Percentiles rank a stretch among this genome's conserved stretches.
Conservation (phyloP, 2,797 vertebrate genomes). For the Furcifer pardalis region DNA sequence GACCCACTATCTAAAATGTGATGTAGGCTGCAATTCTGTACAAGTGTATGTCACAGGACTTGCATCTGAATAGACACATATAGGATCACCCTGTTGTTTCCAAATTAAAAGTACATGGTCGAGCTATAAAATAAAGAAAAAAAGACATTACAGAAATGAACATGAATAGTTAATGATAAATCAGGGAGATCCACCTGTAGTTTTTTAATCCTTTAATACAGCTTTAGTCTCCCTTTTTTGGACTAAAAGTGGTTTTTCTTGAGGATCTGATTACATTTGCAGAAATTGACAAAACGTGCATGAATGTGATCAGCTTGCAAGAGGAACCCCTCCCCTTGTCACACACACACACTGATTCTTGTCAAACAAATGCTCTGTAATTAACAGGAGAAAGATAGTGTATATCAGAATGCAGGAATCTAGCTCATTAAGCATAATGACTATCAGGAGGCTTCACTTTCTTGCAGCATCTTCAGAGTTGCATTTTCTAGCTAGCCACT, state of each 20-base stretch:
- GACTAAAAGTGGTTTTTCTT: neutral
- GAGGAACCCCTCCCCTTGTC: neutral
- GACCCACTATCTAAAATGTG: no score
- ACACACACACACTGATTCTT: neutral
- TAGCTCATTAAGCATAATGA: slow-evolving; percentile 33
- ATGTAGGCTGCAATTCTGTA: neutral
- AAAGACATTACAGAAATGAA: neutral
- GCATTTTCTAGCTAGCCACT: slow-evolving; percentile 66
- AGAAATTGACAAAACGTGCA: no score
- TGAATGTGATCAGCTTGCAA: neutral
- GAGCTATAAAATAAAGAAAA: neutral
- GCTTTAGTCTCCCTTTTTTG: no score
- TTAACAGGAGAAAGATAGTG: neutral
- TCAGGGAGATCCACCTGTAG: neutral
- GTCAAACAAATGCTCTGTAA: neutral
- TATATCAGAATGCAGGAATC: neutral
- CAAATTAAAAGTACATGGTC: neutral
- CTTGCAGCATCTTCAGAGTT: slow-evolving; percentile 10
- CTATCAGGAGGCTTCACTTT: slow-evolving; percentile 15
- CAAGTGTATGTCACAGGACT: neutral
- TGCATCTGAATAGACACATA: neutral
- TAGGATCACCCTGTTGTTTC: neutral
- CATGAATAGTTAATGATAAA: neutral
- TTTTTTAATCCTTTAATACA: neutral
- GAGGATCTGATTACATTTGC: neutral